Percentiles rank a stretch among this genome's conserved stretches.
Evolutionary conservation across 2,113 vertebrate genomes (phyloP).

Genomic region (Archilochus colubris): DNA sequence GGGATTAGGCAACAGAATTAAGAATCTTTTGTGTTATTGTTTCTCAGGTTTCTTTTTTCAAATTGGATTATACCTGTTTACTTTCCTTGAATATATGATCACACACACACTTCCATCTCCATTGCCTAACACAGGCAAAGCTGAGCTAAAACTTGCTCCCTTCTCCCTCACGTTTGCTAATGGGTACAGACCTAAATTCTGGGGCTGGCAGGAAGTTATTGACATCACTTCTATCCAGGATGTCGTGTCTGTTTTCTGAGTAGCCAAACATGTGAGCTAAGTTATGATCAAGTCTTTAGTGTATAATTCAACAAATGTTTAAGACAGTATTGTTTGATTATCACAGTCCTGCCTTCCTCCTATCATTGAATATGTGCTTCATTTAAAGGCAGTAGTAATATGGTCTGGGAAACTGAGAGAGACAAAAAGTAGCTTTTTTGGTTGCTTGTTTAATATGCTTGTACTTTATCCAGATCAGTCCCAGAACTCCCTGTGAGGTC

Average conservation of each 20-base stretch:
- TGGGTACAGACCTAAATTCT: background rate
- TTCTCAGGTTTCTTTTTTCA: background rate
- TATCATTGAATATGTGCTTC: background rate
- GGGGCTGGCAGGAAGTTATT: background rate
- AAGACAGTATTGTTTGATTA: background rate
- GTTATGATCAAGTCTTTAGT: rapidly evolving
- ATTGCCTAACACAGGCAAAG: rapidly evolving
- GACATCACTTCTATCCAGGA: background rate
- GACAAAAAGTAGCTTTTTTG: background rate
- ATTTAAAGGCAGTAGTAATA: background rate
- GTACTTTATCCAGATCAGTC: background rate
- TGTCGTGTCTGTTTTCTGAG: background rate
- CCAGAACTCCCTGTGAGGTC: background rate
- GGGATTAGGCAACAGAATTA: background rate
- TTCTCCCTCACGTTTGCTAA: background rate
- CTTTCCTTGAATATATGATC: background rate
- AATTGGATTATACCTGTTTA: background rate
- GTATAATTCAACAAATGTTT: background rate
- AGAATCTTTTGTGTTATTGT: background rate
- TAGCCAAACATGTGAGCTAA: background rate
- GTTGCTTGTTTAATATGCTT: background rate
- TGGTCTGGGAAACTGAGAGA: background rate
- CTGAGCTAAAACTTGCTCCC: background rate
- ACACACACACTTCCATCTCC: background rate
- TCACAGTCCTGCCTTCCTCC: background rate